phyloP scores from a whole-genome alignment of 2,888 invertebrate species.

The Antheraea yamamai region DNA sequence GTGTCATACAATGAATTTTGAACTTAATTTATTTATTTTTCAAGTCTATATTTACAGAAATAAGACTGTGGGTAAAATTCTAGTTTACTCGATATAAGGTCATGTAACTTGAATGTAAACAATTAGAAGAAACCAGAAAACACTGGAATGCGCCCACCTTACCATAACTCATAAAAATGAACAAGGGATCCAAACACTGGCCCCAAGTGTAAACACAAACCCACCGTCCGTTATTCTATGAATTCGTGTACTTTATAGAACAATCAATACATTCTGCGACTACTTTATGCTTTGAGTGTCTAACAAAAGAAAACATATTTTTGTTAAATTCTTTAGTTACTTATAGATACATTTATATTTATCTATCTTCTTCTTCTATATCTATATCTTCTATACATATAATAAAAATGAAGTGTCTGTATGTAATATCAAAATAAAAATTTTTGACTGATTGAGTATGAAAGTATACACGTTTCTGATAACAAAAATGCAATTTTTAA shows the following conservation, averaged over 20 bases:
- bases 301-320: neutral
- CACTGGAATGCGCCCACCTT: conserved; percentile 62
- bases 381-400: no score
- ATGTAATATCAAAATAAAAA: no score
- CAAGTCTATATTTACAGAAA: neutral
- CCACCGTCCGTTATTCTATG: conserved; percentile 13
- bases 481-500: no score
- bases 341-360: neutral
- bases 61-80: conserved; percentile 17
- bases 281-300: neutral
- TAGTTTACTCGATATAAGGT: conserved; percentile 8
- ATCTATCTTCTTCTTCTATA: no score
- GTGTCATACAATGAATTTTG: no score
- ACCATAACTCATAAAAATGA: conserved; percentile 78
- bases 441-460: no score
- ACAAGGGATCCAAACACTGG: conserved; percentile 63
- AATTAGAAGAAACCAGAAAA: conserved; percentile 61
- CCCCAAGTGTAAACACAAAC: conserved; percentile 56
- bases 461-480: no score
- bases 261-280: conserved; percentile 13
- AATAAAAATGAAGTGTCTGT: no score
- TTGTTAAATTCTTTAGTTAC: neutral
- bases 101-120: conserved; percentile 43
- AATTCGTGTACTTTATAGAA: conserved; percentile 14
- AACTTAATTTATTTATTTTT: no score